These are phyloP conservation scores for Araneus ventricosus DNA, from an alignment of 1,140 invertebrate genomes.

Conservation along the genomic window DNA sequence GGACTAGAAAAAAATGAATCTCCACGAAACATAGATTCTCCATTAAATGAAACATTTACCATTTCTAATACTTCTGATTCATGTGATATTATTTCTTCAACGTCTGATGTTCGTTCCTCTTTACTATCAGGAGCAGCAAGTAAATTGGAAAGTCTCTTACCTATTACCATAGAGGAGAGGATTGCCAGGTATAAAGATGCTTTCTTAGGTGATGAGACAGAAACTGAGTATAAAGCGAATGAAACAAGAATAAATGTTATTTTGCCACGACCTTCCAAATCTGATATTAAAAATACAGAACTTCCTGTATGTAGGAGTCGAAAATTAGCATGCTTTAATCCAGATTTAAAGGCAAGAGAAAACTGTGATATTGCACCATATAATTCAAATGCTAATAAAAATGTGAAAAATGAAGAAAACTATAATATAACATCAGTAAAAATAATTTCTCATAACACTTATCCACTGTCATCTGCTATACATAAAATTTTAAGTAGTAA, in stretches of 20 bases:
- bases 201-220: conserved; percentile 56
- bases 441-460: conserved; percentile 71
- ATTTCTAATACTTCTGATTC: conserved; percentile 53
- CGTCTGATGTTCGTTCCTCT: conserved; percentile 37
- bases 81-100: conserved; percentile 9
- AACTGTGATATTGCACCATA: conserved; percentile 23
- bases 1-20: conserved; percentile 20
- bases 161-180: conserved; percentile 69
- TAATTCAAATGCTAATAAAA: conserved; percentile 21
- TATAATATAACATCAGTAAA: conserved; percentile 70
- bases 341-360: conserved; percentile 26
- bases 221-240: conserved; percentile 51
- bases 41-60: conserved; percentile 51
- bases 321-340: conserved; percentile 7
- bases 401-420: conserved; percentile 50
- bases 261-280: conserved; percentile 60
- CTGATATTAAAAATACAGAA: conserved; percentile 38
- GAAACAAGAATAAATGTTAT: conserved; percentile 75
- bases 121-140: conserved; percentile 65
- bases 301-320: neutral
- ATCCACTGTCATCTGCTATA: conserved; percentile 66
- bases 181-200: conserved; percentile 74
- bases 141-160: conserved; percentile 71
- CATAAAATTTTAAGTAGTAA: conserved; percentile 72
- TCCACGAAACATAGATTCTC: conserved; percentile 41